Evolutionary conservation across 2,888 invertebrate genomes (phyloP).

Genomic region (Brenthis daphne): DNA sequence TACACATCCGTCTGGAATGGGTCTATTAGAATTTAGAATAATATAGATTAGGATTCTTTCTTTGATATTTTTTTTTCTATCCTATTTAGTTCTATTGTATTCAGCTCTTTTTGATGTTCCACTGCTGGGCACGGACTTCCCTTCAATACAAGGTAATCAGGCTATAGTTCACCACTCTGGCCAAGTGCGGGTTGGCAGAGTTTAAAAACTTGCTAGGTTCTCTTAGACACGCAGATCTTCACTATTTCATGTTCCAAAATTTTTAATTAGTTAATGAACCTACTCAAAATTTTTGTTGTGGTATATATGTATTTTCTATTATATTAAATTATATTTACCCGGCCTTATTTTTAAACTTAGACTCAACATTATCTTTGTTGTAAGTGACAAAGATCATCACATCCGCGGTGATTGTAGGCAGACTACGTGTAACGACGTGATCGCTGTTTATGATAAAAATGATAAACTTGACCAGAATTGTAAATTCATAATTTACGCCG

Average conservation of each 20-base stretch:
- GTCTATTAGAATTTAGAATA: not conserved
- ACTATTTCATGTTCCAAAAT: no score
- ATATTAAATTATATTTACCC: no score
- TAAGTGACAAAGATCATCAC: slow-evolving; percentile 53
- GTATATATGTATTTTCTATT: no score
- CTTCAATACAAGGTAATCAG: no score
- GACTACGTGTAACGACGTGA: slow-evolving; percentile 73
- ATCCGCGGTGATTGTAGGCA: slow-evolving; percentile 65
- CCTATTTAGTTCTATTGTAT: not conserved
- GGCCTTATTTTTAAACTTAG: not conserved
- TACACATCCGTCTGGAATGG: slow-evolving; percentile 22
- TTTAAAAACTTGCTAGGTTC: no score
- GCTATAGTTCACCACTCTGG: no score
- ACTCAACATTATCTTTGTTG: slow-evolving; percentile 5
- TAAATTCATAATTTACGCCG: slow-evolving; percentile 51
- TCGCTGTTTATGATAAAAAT: slow-evolving; percentile 69
- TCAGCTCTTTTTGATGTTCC: no score
- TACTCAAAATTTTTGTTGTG: no score
- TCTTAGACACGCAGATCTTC: no score
- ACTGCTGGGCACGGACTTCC: no score
- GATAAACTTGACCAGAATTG: slow-evolving; percentile 64
- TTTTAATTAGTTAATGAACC: no score
- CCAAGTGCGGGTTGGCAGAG: no score
- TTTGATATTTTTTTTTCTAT: not conserved
- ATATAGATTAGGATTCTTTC: not conserved